phyloP scores from a whole-genome alignment of 2,113 vertebrate genomes.

The Phaethornis superciliosus region DNA sequence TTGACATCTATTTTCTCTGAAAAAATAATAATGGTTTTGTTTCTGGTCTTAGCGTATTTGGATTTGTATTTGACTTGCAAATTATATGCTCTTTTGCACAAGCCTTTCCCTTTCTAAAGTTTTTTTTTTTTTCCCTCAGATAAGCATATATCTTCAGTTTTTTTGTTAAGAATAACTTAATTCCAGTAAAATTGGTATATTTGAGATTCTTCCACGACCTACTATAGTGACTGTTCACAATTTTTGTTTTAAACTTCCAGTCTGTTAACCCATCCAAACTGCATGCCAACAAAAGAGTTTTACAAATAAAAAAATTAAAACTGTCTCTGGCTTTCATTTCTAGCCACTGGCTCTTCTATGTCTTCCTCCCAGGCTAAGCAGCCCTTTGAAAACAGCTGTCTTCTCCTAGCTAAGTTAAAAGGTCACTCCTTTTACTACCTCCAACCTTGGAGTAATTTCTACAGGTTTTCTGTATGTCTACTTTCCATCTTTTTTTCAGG shows the following conservation, averaged over 20 bases:
- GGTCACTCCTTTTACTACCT: background rate
- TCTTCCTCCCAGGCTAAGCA: background rate
- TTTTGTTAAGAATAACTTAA: background rate
- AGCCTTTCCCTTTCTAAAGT: background rate
- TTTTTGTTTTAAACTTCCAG: background rate
- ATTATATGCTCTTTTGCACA: background rate
- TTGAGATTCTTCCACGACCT: background rate
- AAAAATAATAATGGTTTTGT: background rate
- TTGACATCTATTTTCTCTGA: background rate
- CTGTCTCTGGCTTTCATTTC: background rate
- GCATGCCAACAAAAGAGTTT: background rate
- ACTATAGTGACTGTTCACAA: background rate
- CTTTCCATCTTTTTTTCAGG: background rate
- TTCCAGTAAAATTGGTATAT: background rate
- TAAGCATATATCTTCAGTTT: background rate
- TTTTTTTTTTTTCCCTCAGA: background rate
- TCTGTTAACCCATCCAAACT: background rate
- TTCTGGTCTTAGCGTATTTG: background rate
- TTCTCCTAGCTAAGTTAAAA: background rate
- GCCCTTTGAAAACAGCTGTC: background rate
- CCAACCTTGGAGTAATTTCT: background rate
- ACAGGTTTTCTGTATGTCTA: background rate
- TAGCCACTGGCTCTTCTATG: background rate
- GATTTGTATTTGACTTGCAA: background rate
- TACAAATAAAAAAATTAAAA: background rate